Evolutionary conservation across 2,797 vertebrate genomes (phyloP).

Genomic region (Gastrophryne carolinensis): DNA sequence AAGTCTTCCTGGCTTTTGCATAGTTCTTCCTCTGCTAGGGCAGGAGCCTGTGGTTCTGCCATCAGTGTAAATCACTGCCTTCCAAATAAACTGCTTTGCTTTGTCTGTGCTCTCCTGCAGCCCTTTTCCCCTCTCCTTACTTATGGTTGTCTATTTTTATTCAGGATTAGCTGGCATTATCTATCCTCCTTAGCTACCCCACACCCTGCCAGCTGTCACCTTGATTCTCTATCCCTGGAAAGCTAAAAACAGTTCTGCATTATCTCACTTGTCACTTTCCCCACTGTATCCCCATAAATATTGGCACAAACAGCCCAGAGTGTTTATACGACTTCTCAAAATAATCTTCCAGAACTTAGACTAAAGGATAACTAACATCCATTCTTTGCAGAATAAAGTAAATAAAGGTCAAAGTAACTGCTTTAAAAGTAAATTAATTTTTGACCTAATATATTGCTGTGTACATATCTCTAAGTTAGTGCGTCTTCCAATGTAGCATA

Average conservation of each 20-base stretch:
- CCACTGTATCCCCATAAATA: background rate
- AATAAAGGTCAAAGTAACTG: too few species aligned
- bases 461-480: too few species aligned
- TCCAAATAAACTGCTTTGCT: background rate
- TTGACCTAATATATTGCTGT: too few species aligned
- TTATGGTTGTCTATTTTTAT: constrained; percentile 18
- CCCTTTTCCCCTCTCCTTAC: background rate
- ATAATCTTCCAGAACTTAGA: too few species aligned
- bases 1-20: background rate
- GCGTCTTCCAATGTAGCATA: too few species aligned
- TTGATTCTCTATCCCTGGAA: constrained; percentile 26
- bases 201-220: constrained; percentile 35
- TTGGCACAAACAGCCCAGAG: background rate
- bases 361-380: too few species aligned
- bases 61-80: background rate
- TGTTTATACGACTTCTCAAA: background rate
- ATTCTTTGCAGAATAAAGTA: too few species aligned
- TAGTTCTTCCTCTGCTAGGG: background rate
- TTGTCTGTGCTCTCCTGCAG: background rate
- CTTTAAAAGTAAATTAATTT: too few species aligned
- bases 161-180: constrained; percentile 31
- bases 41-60: background rate
- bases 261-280: constrained; percentile 21
- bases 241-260: constrained; percentile 38
- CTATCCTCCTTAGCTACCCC: constrained; percentile 20